These are phyloP conservation scores for Lepidochrysops patricia DNA, from an alignment of 2,888 invertebrate genomes.

Conservation along the genomic window DNA sequence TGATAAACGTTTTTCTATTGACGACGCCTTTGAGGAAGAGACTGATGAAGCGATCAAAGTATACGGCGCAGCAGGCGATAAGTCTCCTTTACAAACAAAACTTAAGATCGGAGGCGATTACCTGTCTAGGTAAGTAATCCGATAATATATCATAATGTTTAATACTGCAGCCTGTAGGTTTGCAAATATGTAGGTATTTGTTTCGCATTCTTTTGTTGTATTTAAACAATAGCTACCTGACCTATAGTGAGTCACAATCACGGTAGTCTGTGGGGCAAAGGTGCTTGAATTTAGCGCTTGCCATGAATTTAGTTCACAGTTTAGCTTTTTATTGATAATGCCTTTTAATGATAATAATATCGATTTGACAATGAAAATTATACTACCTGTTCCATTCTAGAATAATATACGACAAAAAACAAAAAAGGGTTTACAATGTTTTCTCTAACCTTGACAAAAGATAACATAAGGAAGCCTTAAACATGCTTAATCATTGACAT, in stretches of 20 bases:
- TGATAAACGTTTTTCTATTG: slow-evolving; percentile 85
- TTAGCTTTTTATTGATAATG: neutral
- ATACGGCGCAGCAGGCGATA: slow-evolving; percentile 84
- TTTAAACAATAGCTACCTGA: slow-evolving; percentile 43
- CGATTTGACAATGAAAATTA: no score
- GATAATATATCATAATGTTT: neutral
- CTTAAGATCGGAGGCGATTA: slow-evolving; percentile 61
- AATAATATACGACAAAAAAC: no score
- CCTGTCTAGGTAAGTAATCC: slow-evolving; percentile 46
- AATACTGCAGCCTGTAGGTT: no score
- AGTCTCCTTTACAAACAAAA: slow-evolving; percentile 77
- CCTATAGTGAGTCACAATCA: slow-evolving; percentile 52
- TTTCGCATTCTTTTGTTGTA: slow-evolving; percentile 30
- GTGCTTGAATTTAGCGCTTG: slow-evolving; percentile 43
- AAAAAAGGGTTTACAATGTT: neutral
- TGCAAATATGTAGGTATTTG: neutral
- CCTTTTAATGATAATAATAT: neutral
- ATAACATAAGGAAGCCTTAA: neutral
- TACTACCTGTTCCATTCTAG: no score
- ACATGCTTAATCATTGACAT: neutral
- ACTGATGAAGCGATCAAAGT: slow-evolving; percentile 82
- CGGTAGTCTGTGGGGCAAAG: slow-evolving; percentile 55
- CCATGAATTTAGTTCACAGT: slow-evolving; percentile 14
- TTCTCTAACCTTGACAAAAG: neutral
- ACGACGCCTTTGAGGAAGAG: slow-evolving; percentile 90